These are phyloP conservation scores for Drosophila pseudoananassae DNA, from an alignment of 1,140 invertebrate species.

Conservation along the genomic window DNA sequence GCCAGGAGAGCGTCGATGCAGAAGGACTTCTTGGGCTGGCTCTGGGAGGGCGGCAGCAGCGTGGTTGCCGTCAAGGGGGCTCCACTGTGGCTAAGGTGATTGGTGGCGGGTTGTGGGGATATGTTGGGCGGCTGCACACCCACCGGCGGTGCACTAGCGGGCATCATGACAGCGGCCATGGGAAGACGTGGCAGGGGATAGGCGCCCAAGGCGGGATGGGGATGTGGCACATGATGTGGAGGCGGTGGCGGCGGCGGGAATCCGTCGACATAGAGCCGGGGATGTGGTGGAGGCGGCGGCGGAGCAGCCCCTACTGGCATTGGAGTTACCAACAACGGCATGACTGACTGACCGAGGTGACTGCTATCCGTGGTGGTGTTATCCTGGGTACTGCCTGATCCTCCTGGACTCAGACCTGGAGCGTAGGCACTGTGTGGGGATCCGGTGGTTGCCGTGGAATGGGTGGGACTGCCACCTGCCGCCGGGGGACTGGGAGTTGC, in stretches of 20 bases:
- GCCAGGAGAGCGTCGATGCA: conserved; percentile 89
- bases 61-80: conserved; percentile 38
- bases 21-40: conserved; percentile 86
- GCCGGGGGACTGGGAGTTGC: conserved; percentile 51
- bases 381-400: conserved; percentile 12
- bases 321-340: conserved; percentile 72
- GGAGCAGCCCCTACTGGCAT: conserved; percentile 54
- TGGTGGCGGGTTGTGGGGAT: conserved; percentile 22
- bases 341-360: conserved; percentile 21
- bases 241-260: conserved; percentile 39
- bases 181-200: conserved; percentile 73
- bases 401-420: conserved; percentile 48
- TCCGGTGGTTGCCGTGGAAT: conserved; percentile 65
- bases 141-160: conserved; percentile 30
- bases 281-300: conserved; percentile 38
- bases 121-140: conserved; percentile 7
- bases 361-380: conserved; percentile 17
- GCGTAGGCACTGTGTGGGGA: conserved; percentile 67
- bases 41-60: conserved; percentile 52
- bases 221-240: conserved; percentile 61
- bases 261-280: conserved; percentile 65
- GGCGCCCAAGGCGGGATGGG: conserved; percentile 39
- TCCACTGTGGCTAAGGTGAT: conserved; percentile 35
- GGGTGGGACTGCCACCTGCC: conserved; percentile 55
- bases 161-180: conserved; percentile 60